Percentiles rank a stretch among this genome's conserved stretches.
Conservation (phyloP, 2,888 invertebrate species). For the Eretmocerus hayati region DNA sequence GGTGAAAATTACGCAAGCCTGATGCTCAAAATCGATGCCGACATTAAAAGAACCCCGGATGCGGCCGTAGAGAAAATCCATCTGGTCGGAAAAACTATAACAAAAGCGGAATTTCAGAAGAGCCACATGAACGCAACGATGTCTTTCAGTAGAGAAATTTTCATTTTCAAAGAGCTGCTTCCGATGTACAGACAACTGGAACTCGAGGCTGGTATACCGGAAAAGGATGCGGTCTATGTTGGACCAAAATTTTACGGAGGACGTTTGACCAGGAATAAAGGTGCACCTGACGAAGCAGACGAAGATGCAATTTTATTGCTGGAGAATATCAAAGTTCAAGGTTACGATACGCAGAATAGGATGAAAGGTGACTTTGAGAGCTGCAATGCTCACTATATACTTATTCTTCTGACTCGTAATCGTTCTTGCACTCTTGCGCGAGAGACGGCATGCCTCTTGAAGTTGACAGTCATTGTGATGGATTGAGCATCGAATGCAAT, state of each 20-base stretch:
- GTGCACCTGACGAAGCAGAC: conserved; percentile 50
- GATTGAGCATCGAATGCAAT: too few relatives aligned
- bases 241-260: conserved; percentile 54
- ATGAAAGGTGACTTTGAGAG: conserved; percentile 22
- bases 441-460: too few relatives aligned
- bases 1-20: conserved; percentile 59
- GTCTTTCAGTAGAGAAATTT: conserved; percentile 53
- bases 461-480: too few relatives aligned
- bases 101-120: conserved; percentile 51
- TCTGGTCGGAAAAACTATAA: conserved; percentile 55
- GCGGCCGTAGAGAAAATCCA: conserved; percentile 38
- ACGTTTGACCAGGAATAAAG: not conserved
- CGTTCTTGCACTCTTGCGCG: too few relatives aligned
- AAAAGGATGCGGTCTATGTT: conserved; percentile 47
- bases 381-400: too few relatives aligned
- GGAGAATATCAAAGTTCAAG: conserved; percentile 1
- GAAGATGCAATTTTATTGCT: conserved; percentile 50
- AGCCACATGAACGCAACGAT: not conserved
- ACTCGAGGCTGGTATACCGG: conserved; percentile 44
- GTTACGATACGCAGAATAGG: not conserved
- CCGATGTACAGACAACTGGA: conserved; percentile 48
- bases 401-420: too few relatives aligned
- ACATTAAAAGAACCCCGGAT: conserved; percentile 23
- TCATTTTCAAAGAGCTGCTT: conserved; percentile 50
- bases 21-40: conserved; percentile 45